phyloP scores from a whole-genome alignment of 2,113 vertebrate species.

The Heptranchias perlo region DNA sequence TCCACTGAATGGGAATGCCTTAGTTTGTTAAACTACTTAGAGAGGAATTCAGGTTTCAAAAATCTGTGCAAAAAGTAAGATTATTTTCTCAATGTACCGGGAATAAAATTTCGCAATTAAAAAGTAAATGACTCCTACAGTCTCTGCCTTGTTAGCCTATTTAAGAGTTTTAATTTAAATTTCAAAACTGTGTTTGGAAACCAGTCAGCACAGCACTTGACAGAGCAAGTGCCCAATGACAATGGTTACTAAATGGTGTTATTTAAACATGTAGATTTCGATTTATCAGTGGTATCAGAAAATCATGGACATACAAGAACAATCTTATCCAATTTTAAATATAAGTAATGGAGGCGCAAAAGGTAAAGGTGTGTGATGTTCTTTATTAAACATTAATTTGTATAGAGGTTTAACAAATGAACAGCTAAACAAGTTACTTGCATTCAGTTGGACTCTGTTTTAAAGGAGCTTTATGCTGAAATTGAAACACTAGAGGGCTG shows the following conservation, averaged over 20 bases:
- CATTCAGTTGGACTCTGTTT: not conserved
- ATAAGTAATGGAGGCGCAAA: conserved; percentile 2
- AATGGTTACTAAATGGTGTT: not conserved
- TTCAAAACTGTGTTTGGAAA: not conserved
- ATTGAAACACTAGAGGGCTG: not conserved
- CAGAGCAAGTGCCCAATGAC: not conserved
- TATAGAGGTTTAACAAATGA: not conserved
- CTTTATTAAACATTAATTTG: not conserved
- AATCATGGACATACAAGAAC: not conserved
- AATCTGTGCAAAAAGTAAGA: not conserved
- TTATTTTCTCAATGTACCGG: not conserved
- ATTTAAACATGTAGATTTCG: not conserved
- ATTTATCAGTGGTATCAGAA: not conserved
- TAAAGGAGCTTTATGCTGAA: conserved; percentile 29
- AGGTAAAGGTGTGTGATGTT: not conserved
- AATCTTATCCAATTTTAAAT: not conserved
- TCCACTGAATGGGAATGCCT: not conserved
- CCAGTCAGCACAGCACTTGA: not conserved
- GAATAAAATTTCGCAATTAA: not conserved
- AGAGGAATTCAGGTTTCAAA: not conserved
- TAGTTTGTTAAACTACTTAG: not conserved
- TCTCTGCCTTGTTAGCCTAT: not conserved
- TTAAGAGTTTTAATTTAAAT: not conserved
- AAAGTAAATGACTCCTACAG: not conserved
- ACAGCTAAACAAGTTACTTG: not conserved